phyloP scores from a whole-genome alignment of 2,797 vertebrate genomes.

The Squalus acanthias region DNA sequence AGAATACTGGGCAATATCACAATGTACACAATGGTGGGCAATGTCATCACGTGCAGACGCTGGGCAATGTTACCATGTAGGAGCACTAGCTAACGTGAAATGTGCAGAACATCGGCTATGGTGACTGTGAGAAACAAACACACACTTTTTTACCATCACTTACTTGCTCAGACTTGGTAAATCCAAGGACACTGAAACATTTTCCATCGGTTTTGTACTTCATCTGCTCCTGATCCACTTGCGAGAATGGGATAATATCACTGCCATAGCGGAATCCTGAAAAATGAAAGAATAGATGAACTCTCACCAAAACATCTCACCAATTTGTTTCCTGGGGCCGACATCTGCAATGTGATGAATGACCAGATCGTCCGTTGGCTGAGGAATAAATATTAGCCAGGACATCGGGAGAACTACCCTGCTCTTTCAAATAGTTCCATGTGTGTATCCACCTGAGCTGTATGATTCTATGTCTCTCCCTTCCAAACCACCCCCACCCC shows the following conservation, averaged over 20 bases:
- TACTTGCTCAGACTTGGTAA: constrained; percentile 76
- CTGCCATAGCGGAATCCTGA: constrained; percentile 90
- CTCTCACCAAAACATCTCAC: background rate
- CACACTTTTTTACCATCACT: background rate
- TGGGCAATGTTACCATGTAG: background rate
- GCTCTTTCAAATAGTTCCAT: too few species aligned
- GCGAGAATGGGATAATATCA: constrained; percentile 93
- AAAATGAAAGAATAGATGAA: constrained; percentile 40
- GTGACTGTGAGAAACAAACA: background rate
- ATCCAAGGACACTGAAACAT: constrained; percentile 86
- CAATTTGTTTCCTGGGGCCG: too few species aligned
- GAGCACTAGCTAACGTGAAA: background rate
- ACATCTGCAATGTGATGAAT: too few species aligned
- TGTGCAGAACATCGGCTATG: background rate
- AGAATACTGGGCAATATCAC: too few species aligned
- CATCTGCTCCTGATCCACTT: constrained; percentile 96
- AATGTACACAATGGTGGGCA: too few species aligned
- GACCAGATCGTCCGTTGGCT: too few species aligned
- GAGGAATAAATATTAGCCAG: too few species aligned
- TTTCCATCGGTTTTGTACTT: constrained; percentile 87
- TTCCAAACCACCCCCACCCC: too few species aligned
- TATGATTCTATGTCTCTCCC: too few species aligned
- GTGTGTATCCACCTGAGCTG: too few species aligned
- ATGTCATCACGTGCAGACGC: too few species aligned
- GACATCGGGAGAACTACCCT: too few species aligned